Base-by-base conservation (phyloP, 1,140 invertebrate species). In the Drosophila micromelanica region DNA sequence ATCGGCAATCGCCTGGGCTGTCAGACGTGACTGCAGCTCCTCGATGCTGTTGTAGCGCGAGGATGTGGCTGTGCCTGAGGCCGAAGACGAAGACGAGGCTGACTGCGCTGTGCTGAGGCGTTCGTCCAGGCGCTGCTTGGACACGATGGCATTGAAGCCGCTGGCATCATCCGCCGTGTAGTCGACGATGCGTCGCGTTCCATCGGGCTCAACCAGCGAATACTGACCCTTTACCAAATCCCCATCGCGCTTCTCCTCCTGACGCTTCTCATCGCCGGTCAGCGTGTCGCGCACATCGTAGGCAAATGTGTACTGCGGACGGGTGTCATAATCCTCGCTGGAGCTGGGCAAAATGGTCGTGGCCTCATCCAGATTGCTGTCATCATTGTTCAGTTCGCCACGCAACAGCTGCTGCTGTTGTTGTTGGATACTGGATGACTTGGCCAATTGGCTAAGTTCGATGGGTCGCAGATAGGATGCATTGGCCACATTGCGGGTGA, bases 131-230 rank as follows among this genome's bases (percentile, higher is more conserved):
- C 92, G 91, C 71, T 94, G 93, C 64, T 94, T 93, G 62, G 93
- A 93, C 0, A 94, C 94, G 3, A 94, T 92, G 35, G 93, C 93
- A 91, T 94, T 94, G 78, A 94, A 94, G 71, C 94, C 94, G 56
- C 93, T 93, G 2, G 93, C 78, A 54, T 93, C 90, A 75, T 93
- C 93, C 35, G 93, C 93, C 23, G 93, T 93, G 77, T 93, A 95
- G 51, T 94, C 93, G 15, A 94, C 93, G 43, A 93, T 93, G 27
- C 94, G 81, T 6, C 93, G 84, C 4, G 93, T 93, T 63, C 94
- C 94, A 77, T 95, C 94, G 20, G 94, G 93, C 68, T 94, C 94
- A 20, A 94, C 76, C 3, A 94, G 90, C n/a, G 93, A 93, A 80
- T 94, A 94, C 69, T 93, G 93, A 3, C 94, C 94, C 51, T 93